Conservation (phyloP, 2,888 invertebrate species). For the Tiliacea aurago region DNA sequence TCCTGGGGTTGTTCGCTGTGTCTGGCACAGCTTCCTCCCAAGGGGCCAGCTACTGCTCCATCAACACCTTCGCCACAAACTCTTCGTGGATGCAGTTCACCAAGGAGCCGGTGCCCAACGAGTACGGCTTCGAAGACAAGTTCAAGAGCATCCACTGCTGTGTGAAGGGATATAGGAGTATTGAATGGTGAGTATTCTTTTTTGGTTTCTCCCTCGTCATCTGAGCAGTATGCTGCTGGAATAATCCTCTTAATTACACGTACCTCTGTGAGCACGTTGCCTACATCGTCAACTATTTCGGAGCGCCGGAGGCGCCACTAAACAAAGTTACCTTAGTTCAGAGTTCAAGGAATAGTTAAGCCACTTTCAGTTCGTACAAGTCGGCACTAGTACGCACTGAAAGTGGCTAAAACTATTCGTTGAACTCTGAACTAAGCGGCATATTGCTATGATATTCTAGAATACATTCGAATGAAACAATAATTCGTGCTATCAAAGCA, state of each 20-base stretch:
- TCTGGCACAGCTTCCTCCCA: constrained; percentile 71
- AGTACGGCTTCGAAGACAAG: constrained; percentile 92
- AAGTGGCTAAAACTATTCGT: no score
- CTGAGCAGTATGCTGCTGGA: background rate
- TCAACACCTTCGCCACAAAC: constrained; percentile 90
- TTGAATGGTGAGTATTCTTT: constrained; percentile 93
- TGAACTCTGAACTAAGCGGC: no score
- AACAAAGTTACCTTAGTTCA: background rate
- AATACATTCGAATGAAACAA: constrained; percentile 16
- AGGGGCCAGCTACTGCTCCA: constrained; percentile 90
- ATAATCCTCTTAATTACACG: background rate
- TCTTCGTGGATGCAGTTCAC: constrained; percentile 93
- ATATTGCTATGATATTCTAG: constrained; percentile 27
- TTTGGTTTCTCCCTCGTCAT: background rate
- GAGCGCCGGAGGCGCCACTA: background rate
- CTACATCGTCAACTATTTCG: background rate
- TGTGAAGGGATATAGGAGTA: constrained; percentile 94
- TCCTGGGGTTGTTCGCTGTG: constrained; percentile 74
- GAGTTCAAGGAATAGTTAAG: constrained; percentile 18
- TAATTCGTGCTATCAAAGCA: constrained; percentile 9
- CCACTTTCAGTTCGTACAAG: constrained; percentile 5
- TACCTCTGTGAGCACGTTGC: background rate
- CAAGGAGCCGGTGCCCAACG: constrained; percentile 92
- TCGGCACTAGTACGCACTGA: no score
- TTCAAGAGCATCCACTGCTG: constrained; percentile 95